Evolutionary conservation across 2,113 vertebrate genomes (phyloP).

Genomic region (Syrrhaptes paradoxus): DNA sequence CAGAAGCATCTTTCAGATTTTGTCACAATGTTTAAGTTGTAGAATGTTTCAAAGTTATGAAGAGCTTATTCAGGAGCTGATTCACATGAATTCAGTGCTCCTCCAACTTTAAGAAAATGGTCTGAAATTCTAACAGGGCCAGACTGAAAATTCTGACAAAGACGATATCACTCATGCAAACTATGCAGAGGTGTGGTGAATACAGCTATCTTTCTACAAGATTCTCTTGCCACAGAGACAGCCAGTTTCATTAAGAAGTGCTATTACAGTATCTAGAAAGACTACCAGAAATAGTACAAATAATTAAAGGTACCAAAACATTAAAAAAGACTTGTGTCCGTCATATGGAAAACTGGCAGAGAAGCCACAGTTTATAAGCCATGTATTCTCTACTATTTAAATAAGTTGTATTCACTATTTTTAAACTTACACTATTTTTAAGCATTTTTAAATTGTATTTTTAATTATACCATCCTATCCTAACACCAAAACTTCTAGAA

Average conservation of each 20-base stretch:
- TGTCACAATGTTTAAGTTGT: background rate
- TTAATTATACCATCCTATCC: background rate
- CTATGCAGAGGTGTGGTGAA: background rate
- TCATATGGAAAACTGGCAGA: background rate
- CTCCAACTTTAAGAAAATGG: background rate
- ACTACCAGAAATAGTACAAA: background rate
- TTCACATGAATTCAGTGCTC: fast-evolving
- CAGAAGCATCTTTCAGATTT: background rate
- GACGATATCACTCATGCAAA: background rate
- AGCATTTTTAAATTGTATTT: background rate
- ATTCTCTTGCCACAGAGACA: background rate
- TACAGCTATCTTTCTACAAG: background rate
- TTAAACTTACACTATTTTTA: background rate
- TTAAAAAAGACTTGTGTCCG: background rate
- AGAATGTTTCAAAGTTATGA: background rate
- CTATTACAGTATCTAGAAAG: background rate
- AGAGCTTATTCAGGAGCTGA: background rate
- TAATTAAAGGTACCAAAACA: background rate
- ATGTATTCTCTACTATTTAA: background rate
- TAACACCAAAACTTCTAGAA: background rate
- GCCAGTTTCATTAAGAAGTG: background rate
- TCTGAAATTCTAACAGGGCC: background rate
- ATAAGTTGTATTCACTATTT: background rate
- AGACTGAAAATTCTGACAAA: background rate
- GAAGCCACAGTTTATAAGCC: background rate